Base-by-base conservation (phyloP, 2,888 invertebrate genomes). In the Thera britannica region DNA sequence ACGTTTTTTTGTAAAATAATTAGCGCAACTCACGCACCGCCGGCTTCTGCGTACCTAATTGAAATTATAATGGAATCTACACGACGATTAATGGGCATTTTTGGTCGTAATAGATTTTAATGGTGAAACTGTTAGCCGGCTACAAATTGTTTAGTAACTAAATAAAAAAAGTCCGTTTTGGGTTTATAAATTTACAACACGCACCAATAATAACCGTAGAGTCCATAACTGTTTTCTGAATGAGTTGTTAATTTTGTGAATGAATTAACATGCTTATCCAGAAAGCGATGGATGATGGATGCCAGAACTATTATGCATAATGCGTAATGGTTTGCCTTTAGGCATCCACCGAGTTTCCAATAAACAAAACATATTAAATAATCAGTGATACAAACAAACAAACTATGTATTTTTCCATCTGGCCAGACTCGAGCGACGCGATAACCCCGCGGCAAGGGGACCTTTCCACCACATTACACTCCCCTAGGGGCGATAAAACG, bases 1-100 rank as follows among this genome's bases (percentile, higher is more conserved):
- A 63, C 58, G 35, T 68, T 68, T 72, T 73, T 72, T 72, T 72
- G 69, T 73, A 49, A 73, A 73, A 75, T 76, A 76, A 76, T 75
- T 76, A 75, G 67, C 72, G 46, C 68, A 55, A 56, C 67, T 67
- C 76, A 76, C 76, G 76, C 76, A 75, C 69, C 68, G 65, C 54
- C 68, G 65, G 71, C 72, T 67, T 72, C 72, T 68, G 71, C 69
- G 71, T 72, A 67, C 63, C 68, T 71, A 75, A 76, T 76, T 75
- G 75, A 75, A 75, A 72, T 64, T 46, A 67, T 67, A 71, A 74
- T 65, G 68, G 69, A 72, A 70, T 68, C 66, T 67, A 71, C 74
- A 68, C 69, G 65, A 23, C 68, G 58, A 73, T 72, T 74, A 72
- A 73, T 72, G 41, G 62, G 44, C 59, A 46, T 62, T 66, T 65